A percentile compares a stretch with the other conserved stretches of the same genome.
These are phyloP conservation scores for Tubulanus polymorphus DNA, from an alignment of 2,888 invertebrate species.

Conservation along the genomic window DNA sequence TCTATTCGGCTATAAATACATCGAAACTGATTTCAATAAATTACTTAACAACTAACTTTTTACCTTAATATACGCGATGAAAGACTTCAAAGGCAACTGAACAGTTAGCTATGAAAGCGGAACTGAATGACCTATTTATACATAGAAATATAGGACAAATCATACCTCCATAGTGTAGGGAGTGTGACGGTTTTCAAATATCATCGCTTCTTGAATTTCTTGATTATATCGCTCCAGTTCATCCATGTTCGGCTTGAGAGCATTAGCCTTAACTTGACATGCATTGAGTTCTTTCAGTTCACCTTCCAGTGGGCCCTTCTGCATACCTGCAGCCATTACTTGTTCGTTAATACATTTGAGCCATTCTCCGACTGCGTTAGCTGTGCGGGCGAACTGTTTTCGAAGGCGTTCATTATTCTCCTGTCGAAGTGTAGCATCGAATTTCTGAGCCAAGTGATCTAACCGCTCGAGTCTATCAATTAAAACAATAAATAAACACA, in stretches of 20 bases:
- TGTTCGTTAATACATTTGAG: constrained; percentile 89
- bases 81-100: neutral
- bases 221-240: constrained; percentile 98
- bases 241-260: constrained; percentile 83
- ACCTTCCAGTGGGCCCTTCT: constrained; percentile 84
- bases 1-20: no score
- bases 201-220: constrained; percentile 99
- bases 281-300: constrained; percentile 62
- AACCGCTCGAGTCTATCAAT: constrained; percentile 71
- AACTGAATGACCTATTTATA: no score
- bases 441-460: constrained; percentile 99
- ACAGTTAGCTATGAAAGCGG: no score
- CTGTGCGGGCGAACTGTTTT: constrained; percentile 97
- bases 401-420: constrained; percentile 92
- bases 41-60: neutral
- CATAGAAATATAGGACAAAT: no score
- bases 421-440: constrained; percentile 89
- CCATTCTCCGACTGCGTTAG: constrained; percentile 98
- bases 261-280: constrained; percentile 44
- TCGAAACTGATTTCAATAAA: no score
- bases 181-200: constrained; percentile 98
- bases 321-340: constrained; percentile 94
- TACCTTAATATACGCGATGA: neutral
- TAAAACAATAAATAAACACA: constrained; percentile 3
- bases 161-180: constrained; percentile 92